Conservation (phyloP, 2,888 invertebrate genomes). For the Kryphioiulus occultus region DNA sequence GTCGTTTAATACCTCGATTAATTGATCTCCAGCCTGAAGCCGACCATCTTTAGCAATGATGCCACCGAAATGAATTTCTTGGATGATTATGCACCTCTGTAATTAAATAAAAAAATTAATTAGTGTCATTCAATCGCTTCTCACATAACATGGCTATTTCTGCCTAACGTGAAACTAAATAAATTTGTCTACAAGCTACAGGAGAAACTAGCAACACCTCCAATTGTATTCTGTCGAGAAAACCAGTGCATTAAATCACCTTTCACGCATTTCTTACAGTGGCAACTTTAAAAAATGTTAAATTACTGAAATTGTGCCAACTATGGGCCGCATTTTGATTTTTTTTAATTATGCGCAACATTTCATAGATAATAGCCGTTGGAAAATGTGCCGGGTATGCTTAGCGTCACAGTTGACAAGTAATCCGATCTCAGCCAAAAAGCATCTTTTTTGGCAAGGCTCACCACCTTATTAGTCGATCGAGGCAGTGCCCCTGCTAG, state of each 20-base stretch:
- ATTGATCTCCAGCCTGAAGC: conserved; percentile 64
- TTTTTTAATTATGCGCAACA: neutral
- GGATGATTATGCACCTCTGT: conserved; percentile 64
- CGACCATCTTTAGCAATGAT: conserved; percentile 63
- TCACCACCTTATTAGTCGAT: conserved; percentile 30
- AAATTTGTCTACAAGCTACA: too few species aligned
- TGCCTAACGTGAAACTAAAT: neutral
- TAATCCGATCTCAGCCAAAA: neutral
- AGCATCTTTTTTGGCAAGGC: conserved; percentile 31
- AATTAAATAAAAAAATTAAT: conserved; percentile 51
- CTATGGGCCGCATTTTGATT: too few species aligned
- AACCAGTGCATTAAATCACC: too few species aligned
- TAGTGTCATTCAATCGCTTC: neutral
- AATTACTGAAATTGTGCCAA: too few species aligned
- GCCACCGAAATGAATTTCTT: conserved; percentile 63
- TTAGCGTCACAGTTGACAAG: neutral
- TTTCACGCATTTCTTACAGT: too few species aligned
- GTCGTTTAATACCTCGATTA: conserved; percentile 61
- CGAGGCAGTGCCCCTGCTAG: neutral
- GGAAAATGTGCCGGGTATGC: neutral
- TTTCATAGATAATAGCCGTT: neutral
- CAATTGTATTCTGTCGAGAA: too few species aligned
- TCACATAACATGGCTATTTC: neutral
- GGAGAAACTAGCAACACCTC: too few species aligned
- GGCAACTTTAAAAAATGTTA: too few species aligned